Evolutionary conservation across 2,113 vertebrate species (phyloP).

Genomic region (Glaucidium brasilianum): DNA sequence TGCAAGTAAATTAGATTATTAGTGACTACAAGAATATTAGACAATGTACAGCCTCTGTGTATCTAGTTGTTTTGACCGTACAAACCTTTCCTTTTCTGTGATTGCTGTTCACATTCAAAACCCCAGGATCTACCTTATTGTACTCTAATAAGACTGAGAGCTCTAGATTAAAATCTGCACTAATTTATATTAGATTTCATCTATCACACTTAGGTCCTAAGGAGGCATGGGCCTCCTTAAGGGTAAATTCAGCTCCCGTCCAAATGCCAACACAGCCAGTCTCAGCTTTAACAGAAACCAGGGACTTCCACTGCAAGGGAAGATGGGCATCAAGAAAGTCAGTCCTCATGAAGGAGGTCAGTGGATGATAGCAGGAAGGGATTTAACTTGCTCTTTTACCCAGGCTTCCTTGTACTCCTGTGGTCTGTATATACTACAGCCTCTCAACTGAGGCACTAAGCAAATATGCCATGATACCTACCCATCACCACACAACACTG

Average conservation of each 20-base stretch:
- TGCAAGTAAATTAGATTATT: neutral
- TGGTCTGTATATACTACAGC: neutral
- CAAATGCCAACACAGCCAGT: neutral
- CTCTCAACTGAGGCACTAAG: neutral
- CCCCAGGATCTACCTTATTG: neutral
- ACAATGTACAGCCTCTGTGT: neutral
- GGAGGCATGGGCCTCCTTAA: neutral
- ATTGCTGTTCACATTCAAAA: neutral
- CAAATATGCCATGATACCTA: neutral
- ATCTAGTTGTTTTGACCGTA: neutral
- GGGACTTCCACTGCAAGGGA: neutral
- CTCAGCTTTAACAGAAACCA: neutral
- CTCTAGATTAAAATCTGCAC: neutral
- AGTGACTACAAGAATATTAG: neutral
- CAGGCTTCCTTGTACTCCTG: neutral
- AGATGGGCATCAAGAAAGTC: neutral
- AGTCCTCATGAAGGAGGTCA: neutral
- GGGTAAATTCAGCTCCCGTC: neutral
- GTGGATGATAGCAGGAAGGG: fast-evolving
- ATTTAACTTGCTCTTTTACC: neutral
- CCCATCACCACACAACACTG: neutral
- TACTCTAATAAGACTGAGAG: neutral
- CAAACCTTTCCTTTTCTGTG: neutral
- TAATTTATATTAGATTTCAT: neutral
- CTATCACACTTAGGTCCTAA: neutral